Evolutionary conservation across 2,888 invertebrate species (phyloP), one percentile per base, ranked within the genome.

Genomic region (Agrenia bidenticulata): DNA sequence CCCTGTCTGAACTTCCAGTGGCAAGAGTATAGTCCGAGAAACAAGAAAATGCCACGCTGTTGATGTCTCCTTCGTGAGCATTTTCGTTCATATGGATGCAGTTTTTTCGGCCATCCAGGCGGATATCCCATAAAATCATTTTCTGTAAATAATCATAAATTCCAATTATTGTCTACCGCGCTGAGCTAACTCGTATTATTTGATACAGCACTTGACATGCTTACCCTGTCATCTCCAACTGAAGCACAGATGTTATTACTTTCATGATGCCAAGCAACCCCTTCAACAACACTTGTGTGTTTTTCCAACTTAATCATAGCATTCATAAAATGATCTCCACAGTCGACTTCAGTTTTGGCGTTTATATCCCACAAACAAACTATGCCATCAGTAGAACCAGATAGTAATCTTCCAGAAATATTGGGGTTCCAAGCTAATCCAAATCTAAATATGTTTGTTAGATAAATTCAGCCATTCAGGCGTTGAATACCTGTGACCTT

Each of bases 361-460:
- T 65, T 65, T 5, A 62, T 37, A 45, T 66, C 66, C 66, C 66
- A 66, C 9, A 62, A 32, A 49, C 66, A 66, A 23, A 66, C 49
- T 5, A 66, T 41, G 11, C 23, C 24, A 54, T 66, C 66, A 37
- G 58, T 17, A 11, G 62, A 62, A 4, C 62, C 66, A 23, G 66
- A 66, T 15, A 62, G 17, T n/a, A 66, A 39, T 17, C 49, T 62
- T 19, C 66, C 66, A 17, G 39, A 41, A 9, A 51, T 58, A 9
- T 62, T 55, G 9, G 42, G 13, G 19, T 66, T 66, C 66, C 66
- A 66, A 2, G 66, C 49, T 4, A 66, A 32, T 5, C 66, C 66
- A 27, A 66, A 66, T 2, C 66, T 65, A 32, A 37, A 49, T 7
- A 1, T 39, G 39, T 37, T 24, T 32, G 51, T 7, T n/a, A 9